Percentiles rank a stretch among this genome's conserved stretches.
Conservation (phyloP, 2,888 invertebrate species). For the Kuschelorhynchus macadamiae region DNA sequence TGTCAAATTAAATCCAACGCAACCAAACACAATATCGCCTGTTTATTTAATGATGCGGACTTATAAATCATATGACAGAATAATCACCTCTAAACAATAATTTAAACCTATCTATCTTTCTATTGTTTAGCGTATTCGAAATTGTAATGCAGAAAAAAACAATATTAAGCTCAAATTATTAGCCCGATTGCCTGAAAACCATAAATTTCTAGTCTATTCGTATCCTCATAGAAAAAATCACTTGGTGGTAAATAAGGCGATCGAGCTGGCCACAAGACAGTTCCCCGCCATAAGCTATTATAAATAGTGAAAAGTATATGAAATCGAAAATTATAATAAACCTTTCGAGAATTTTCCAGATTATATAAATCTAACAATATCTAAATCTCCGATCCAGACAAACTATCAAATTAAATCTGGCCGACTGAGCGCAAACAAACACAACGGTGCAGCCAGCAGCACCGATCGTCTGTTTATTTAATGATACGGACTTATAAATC, state of each 20-base stretch:
- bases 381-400: conserved; percentile 14
- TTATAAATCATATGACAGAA: conserved; percentile 49
- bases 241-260: background rate
- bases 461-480: conserved; percentile 44
- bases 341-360: too few relatives aligned
- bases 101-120: too few relatives aligned
- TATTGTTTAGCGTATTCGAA: too few relatives aligned
- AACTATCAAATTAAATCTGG: conserved; percentile 28
- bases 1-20: conserved; percentile 27
- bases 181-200: too few relatives aligned
- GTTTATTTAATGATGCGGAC: conserved; percentile 44
- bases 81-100: conserved; percentile 50
- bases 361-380: background rate
- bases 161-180: too few relatives aligned
- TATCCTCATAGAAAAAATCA: too few relatives aligned
- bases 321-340: too few relatives aligned
- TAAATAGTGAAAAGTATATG: too few relatives aligned
- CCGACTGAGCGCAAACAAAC: conserved; percentile 29
- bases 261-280: too few relatives aligned
- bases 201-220: too few relatives aligned
- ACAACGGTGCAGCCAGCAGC: conserved; percentile 18
- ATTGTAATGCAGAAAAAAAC: too few relatives aligned
- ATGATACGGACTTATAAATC: conserved; percentile 48
- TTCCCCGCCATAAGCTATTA: too few relatives aligned
- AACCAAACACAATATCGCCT: conserved; percentile 34